Evolutionary conservation across 2,113 vertebrate genomes (phyloP).

Genomic region (Probosciger aterrimus): DNA sequence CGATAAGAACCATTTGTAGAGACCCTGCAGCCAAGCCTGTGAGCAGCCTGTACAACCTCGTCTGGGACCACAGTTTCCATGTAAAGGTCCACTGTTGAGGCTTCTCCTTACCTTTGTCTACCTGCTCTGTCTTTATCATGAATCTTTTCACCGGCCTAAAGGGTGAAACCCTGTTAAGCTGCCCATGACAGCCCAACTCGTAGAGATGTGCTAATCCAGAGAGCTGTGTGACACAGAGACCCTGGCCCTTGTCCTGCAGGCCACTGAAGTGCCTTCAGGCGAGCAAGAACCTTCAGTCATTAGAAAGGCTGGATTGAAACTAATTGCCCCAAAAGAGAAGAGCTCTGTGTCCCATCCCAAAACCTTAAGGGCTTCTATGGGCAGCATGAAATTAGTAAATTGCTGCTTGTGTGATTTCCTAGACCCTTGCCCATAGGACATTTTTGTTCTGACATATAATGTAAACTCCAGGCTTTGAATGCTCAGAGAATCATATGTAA

Average conservation of each 20-base stretch:
- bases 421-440: slow-evolving; percentile 29
- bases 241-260: background rate
- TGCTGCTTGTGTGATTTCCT: slow-evolving; percentile 42
- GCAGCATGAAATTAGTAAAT: slow-evolving; percentile 25
- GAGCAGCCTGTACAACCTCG: background rate
- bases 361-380: background rate
- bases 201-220: background rate
- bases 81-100: background rate
- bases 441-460: slow-evolving; percentile 2
- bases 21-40: background rate
- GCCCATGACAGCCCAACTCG: background rate
- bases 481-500: slow-evolving; percentile 2
- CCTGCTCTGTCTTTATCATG: background rate
- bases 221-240: background rate
- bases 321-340: slow-evolving; percentile 2
- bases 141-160: background rate
- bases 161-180: background rate
- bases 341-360: background rate
- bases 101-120: background rate
- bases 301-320: background rate
- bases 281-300: background rate
- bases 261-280: background rate
- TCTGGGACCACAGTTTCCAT: background rate
- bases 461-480: slow-evolving; percentile 23
- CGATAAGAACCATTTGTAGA: background rate